Base-by-base conservation (phyloP, 1,140 invertebrate species). In the Lucilia cuprina region DNA sequence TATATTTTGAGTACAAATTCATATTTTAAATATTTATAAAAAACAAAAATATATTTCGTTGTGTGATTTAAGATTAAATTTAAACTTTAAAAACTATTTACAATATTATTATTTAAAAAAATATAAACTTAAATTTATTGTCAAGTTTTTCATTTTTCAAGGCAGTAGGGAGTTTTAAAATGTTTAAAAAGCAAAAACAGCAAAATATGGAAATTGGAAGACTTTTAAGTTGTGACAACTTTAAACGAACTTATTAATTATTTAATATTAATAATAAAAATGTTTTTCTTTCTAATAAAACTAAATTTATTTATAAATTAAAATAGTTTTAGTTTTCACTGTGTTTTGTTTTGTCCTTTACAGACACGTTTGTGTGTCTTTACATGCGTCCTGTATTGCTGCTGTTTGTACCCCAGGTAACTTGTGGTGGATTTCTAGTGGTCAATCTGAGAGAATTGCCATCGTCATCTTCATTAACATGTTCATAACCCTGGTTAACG, bases 381-480 rank as follows among this genome's bases (percentile, higher is more conserved):
- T 85, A 90, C 85, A 90, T 82, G 84, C 89, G 89, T 82, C 89
- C 89, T 30, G 89, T 87, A 78, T 86, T 89, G 70, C 87, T 90
- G 82, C 86, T 87, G 70, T 89, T 90, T 78, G 88, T 88, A 77
- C 89, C 85, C 89, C 89, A 91, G 74, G 89, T 90, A 10, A 91
- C 89, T 84, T 91, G 89, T 60, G 86, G 86, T 2, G 88, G 89
- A 86, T 91, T 91, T 87, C 93, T 91, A 8, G 93, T 92, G 83
- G 93, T 93, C 74, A 94, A 87, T 86, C 93, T 91, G 74, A 94
- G 90, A 3, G 93, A 94, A 86, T 93, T 94, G 82, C 93, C 93
- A 30, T 92, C 93, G 34, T 93, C 93, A n/a, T 93, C 93, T 9
- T 93, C 92, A 12, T 93, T 89, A 3, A 92, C 91, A 12, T 92